Percentiles rank a stretch among this genome's conserved stretches.
phyloP scores from a whole-genome alignment of 64 coral and sea anemone genomes.

The Montipora capricornis region DNA sequence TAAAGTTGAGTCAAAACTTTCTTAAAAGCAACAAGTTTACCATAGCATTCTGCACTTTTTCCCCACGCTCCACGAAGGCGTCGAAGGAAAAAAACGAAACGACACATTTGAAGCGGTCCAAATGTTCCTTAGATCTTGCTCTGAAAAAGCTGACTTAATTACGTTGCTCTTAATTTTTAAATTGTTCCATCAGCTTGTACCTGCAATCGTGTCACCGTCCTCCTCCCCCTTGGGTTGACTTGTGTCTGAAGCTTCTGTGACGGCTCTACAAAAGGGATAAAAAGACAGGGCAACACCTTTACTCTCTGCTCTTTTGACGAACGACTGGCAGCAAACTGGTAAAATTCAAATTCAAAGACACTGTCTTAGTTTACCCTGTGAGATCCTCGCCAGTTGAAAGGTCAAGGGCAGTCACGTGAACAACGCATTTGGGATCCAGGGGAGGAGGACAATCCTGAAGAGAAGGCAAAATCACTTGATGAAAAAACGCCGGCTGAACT shows the following conservation, averaged over 20 bases:
- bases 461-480: neutral
- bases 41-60: no score
- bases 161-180: no score
- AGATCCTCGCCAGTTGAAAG: conserved; percentile 60
- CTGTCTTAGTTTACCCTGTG: neutral
- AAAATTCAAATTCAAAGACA: no score
- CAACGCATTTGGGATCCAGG: conserved; percentile 69
- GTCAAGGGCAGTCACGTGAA: conserved; percentile 70
- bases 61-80: no score
- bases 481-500: neutral
- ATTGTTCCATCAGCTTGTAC: conserved; percentile 29
- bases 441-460: conserved; percentile 49
- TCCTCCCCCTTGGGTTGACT: neutral
- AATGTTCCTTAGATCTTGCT: no score
- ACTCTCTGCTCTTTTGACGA: neutral
- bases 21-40: no score
- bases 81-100: no score
- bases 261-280: neutral
- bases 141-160: no score
- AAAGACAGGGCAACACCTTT: neutral
- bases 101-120: no score
- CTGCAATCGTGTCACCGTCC: neutral
- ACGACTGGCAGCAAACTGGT: no score
- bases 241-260: conserved; percentile 8
- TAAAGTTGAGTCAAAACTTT: no score